Percentiles rank a stretch among this genome's conserved stretches.
phyloP scores from a whole-genome alignment of 2,797 vertebrate species.

The Columba guinea region DNA sequence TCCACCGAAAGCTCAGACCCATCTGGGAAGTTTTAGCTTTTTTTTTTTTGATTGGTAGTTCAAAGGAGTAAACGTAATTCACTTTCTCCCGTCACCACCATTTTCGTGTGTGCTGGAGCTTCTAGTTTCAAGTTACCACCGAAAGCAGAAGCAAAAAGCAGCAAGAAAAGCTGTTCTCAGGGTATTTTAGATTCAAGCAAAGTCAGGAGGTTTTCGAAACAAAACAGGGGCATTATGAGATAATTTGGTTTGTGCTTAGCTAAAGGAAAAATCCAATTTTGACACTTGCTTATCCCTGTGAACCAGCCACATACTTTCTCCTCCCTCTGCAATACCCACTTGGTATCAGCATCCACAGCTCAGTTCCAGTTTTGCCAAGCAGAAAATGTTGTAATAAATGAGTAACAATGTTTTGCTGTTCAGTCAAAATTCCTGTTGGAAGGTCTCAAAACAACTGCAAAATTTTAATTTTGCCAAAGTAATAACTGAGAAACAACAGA shows the following conservation, averaged over 20 bases:
- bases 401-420: background rate
- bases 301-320: background rate
- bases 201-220: constrained; percentile 31
- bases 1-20: background rate
- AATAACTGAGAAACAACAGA: background rate
- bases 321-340: background rate
- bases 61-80: background rate
- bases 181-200: constrained; percentile 12
- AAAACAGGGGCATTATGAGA: background rate
- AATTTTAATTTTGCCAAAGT: background rate
- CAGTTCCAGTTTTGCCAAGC: background rate
- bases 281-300: background rate
- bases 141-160: constrained; percentile 52
- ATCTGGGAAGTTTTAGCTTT: background rate
- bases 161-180: constrained; percentile 15
- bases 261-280: background rate
- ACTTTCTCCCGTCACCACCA: background rate
- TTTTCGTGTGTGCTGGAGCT: background rate
- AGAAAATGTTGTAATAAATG: background rate
- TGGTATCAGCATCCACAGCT: background rate
- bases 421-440: background rate
- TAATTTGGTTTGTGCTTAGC: constrained; percentile 4
- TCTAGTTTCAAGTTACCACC: constrained; percentile 39
- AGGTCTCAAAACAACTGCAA: background rate
- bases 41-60: background rate